Base-by-base conservation (phyloP, 2,888 invertebrate species). In the Chrysomela aeneicollis region DNA sequence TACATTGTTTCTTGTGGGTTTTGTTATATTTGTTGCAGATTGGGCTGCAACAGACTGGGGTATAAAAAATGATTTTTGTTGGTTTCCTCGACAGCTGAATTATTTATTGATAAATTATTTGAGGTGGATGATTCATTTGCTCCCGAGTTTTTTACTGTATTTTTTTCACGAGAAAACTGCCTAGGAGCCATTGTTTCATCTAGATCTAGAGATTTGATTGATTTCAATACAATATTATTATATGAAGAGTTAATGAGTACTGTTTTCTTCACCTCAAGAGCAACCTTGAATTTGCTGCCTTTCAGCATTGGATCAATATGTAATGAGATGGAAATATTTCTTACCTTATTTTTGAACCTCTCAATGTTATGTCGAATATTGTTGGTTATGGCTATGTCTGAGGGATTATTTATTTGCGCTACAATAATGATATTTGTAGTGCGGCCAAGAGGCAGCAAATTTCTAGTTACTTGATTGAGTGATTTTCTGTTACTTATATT, bases 201-300 rank as follows among this genome's bases (percentile, higher is more conserved):
- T 1, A 51, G 6, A 12, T 9, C n/a, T n/a, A n/a, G n/a, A n/a
- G n/a, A 21, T 51, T 26, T 51, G 51, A 22, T 51, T 51, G 51
- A 30, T 52, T 52, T 32, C 9, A 52, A 2, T 52, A 52, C 52
- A 52, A 30, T 52, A 30, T 30, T 32, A 32, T 1, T 52, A 32
- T 52, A 30, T 30, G 26, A 30, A 1, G 30, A 52, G 30, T 52
- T 52, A 52, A 26, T 52, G 15, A 52, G 32, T 17, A 52, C 1
- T 30, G 17, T 0, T 1, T 52, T 15, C 32, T 4, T 52, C 52
- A 52, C 32, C 52, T 52, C 52, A 52, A 9, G 32, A 32, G 52
- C 32, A 52, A 32, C 12, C 17, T 52, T 52, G 52, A 52, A 52
- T 52, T 10, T 52, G 52, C 52, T 52, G 52, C 50, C 52, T 52